phyloP scores from a whole-genome alignment of 2,888 invertebrate genomes.

The Dasypolia templi region DNA sequence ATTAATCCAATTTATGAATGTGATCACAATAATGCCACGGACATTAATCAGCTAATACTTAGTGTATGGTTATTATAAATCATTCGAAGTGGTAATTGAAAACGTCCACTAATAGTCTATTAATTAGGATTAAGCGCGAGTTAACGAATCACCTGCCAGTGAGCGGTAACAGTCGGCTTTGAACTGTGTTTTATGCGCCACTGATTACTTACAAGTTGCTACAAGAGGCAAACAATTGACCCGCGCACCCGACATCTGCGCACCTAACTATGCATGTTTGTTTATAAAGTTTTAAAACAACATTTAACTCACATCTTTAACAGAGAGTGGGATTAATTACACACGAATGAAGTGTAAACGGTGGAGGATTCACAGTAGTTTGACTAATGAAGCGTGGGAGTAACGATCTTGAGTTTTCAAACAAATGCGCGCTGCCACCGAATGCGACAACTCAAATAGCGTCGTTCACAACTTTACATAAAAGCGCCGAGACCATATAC shows the following conservation, averaged over 20 bases:
- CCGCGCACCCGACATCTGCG: conserved; percentile 44
- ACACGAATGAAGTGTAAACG: conserved; percentile 55
- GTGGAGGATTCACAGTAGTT: conserved; percentile 52
- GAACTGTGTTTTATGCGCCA: conserved; percentile 67
- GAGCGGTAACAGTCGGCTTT: conserved; percentile 72
- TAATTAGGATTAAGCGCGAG: conserved; percentile 86
- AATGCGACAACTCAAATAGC: conserved; percentile 73
- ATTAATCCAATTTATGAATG: conserved; percentile 75
- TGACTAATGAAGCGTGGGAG: conserved; percentile 66
- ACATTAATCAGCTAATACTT: conserved; percentile 79
- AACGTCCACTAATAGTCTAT: conserved; percentile 86
- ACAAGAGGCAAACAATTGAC: conserved; percentile 63
- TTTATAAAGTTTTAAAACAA: conserved; percentile 51
- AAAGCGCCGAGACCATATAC: conserved; percentile 73
- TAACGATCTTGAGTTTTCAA: conserved; percentile 62
- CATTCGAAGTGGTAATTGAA: conserved; percentile 87
- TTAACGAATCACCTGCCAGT: conserved; percentile 83
- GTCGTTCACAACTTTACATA: conserved; percentile 70
- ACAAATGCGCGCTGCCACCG: conserved; percentile 71
- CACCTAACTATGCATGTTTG: conserved; percentile 32
- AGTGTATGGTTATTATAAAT: conserved; percentile 78
- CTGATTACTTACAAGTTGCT: conserved; percentile 60
- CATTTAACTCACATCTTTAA: conserved; percentile 42
- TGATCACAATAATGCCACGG: conserved; percentile 75
- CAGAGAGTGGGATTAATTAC: conserved; percentile 56